These are phyloP conservation scores for Podarcis siculus DNA, from an alignment of 2,797 vertebrate species.

Conservation along the genomic window DNA sequence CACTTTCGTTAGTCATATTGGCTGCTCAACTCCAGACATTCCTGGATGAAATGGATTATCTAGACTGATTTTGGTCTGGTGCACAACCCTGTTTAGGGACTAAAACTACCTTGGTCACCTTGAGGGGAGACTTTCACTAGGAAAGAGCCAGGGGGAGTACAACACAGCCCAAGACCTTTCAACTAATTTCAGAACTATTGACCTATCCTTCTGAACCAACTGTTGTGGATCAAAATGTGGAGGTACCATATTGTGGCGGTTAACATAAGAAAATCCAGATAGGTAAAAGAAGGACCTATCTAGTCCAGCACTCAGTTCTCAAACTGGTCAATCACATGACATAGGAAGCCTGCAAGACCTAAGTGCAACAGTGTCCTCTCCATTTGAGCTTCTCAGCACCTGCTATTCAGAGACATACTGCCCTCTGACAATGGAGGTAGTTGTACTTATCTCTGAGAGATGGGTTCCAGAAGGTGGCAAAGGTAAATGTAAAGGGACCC, in stretches of 20 bases:
- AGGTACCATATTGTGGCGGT: neutral
- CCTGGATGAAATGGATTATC: slow-evolving; percentile 3
- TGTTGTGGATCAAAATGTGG: neutral
- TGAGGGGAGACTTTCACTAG: neutral
- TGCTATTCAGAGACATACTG: neutral
- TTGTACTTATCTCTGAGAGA: neutral
- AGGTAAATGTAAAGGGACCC: no score
- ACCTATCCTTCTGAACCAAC: neutral
- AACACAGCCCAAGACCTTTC: neutral
- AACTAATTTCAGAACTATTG: neutral
- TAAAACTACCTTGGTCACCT: neutral
- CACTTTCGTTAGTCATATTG: slow-evolving; percentile 24
- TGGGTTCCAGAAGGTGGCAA: neutral
- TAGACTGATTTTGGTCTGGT: neutral
- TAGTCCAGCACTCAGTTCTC: neutral
- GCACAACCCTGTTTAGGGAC: neutral
- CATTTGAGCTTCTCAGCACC: neutral
- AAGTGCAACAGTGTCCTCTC: neutral
- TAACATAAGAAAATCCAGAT: neutral
- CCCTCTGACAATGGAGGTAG: neutral
- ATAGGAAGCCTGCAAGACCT: neutral
- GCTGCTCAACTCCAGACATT: neutral
- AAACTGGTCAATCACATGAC: neutral
- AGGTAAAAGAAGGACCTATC: no score
- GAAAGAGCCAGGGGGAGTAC: neutral